Evolutionary conservation across 2,888 invertebrate species (phyloP).

Genomic region (Aspidiotus destructor): DNA sequence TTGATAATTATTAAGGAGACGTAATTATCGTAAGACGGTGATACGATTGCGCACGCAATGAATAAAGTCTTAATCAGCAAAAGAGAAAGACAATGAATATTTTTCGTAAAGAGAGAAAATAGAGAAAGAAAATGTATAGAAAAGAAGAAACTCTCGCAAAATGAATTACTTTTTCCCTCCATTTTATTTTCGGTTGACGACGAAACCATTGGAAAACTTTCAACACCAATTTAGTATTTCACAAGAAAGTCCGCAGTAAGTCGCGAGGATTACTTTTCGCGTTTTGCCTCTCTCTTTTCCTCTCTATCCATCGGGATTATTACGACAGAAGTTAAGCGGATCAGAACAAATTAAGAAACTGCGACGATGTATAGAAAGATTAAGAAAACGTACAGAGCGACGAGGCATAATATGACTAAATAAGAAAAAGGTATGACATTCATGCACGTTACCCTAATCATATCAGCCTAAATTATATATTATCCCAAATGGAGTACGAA

Average conservation of each 20-base stretch:
- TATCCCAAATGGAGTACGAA: too few species aligned
- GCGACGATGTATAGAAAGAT: slow-evolving; percentile 20
- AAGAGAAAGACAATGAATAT: too few species aligned
- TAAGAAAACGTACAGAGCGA: background rate
- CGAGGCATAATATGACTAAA: too few species aligned
- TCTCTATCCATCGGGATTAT: slow-evolving; percentile 3
- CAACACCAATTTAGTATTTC: slow-evolving; percentile 16
- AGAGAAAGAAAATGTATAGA: background rate
- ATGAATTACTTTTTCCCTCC: background rate
- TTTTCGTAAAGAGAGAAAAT: background rate
- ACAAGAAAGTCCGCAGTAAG: slow-evolving; percentile 3
- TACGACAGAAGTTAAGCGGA: slow-evolving; percentile 31
- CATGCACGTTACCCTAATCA: too few species aligned
- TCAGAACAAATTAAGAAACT: slow-evolving; percentile 27
- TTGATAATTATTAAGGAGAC: too few species aligned
- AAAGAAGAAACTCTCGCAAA: background rate
- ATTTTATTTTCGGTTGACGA: background rate
- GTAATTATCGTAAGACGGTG: too few species aligned
- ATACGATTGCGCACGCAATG: too few species aligned
- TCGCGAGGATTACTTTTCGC: slow-evolving; percentile 24
- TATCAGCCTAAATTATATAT: too few species aligned
- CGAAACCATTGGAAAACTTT: slow-evolving; percentile 17
- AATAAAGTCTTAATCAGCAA: too few species aligned
- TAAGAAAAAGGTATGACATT: too few species aligned
- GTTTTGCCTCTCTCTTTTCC: slow-evolving; percentile 10